phyloP scores from a whole-genome alignment of 1,140 invertebrate species.

The Drosophila bifasciata region DNA sequence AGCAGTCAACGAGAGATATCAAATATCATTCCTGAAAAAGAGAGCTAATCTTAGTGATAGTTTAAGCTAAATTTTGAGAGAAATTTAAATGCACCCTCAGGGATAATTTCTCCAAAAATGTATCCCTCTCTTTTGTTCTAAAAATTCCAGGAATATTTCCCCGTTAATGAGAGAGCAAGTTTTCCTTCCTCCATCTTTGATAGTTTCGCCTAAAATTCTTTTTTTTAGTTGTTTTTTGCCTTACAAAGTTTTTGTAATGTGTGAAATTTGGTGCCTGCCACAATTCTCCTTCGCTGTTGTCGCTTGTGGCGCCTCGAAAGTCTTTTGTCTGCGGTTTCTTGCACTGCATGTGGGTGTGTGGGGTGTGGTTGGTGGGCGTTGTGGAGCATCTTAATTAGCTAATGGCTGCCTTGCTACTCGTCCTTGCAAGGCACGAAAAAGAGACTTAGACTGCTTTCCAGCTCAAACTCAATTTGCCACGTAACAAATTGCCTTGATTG shows the following conservation, averaged over 20 bases:
- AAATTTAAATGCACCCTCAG: too few species aligned
- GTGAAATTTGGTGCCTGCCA: constrained; percentile 30
- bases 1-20: too few species aligned
- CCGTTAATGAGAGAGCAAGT: background rate
- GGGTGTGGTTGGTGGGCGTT: constrained; percentile 1
- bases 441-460: constrained; percentile 36
- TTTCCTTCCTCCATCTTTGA: constrained; percentile 4
- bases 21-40: too few species aligned
- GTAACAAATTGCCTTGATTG: constrained; percentile 66
- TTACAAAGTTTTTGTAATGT: constrained; percentile 40
- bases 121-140: too few species aligned
- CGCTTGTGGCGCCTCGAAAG: constrained; percentile 15
- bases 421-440: constrained; percentile 49
- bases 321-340: constrained; percentile 44
- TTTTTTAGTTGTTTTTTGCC: constrained; percentile 10
- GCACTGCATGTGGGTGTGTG: constrained; percentile 24
- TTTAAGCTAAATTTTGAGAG: too few species aligned
- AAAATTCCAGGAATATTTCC: background rate
- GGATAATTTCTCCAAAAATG: too few species aligned
- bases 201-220: constrained; percentile 20
- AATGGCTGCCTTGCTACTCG: constrained; percentile 54
- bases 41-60: too few species aligned
- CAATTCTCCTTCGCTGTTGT: constrained; percentile 16
- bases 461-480: constrained; percentile 58
- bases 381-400: constrained; percentile 65